phyloP scores from a whole-genome alignment of 2,113 vertebrate species.

The Podiceps cristatus region DNA sequence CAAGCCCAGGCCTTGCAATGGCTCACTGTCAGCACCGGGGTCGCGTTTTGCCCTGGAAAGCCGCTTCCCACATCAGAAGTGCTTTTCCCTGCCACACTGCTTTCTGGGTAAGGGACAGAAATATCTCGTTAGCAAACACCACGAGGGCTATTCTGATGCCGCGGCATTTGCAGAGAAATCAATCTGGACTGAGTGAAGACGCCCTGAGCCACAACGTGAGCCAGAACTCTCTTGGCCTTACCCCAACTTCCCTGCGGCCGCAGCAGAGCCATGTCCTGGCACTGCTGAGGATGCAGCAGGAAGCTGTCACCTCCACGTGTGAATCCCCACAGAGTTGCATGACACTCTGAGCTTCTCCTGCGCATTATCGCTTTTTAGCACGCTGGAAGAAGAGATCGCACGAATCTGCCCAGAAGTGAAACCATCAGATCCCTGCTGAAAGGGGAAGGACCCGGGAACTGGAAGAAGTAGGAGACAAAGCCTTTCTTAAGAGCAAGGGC shows the following conservation, averaged over 20 bases:
- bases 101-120: not conserved
- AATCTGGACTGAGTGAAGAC: not conserved
- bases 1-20: not conserved
- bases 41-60: not conserved
- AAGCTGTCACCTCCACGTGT: not conserved
- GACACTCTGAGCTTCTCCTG: not conserved
- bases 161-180: not conserved
- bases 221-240: not conserved
- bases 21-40: not conserved
- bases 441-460: not conserved
- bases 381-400: not conserved
- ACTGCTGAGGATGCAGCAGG: not conserved
- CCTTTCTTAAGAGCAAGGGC: not conserved
- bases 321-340: not conserved
- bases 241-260: not conserved
- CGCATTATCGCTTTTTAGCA: not conserved
- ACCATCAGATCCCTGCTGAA: not conserved
- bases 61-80: not conserved
- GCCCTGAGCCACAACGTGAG: not conserved
- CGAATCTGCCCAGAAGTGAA: not conserved
- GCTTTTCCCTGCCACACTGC: not conserved
- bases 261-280: fast-evolving
- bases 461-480: not conserved
- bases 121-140: not conserved
- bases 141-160: fast-evolving